phyloP scores from a whole-genome alignment of 1,140 invertebrate genomes.

The Bombyx mandarina region DNA sequence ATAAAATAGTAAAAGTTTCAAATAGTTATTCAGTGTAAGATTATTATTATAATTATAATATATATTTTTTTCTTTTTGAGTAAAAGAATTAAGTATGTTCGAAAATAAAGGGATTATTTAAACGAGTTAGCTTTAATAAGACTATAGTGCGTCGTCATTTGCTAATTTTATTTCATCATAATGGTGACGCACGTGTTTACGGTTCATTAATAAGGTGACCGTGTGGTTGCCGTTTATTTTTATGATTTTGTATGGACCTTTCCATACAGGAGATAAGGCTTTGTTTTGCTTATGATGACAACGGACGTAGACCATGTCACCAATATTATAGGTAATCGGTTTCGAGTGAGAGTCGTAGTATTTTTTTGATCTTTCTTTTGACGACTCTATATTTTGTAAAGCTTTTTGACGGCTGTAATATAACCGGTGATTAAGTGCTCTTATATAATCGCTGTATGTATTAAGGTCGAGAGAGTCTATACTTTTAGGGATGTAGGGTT shows the following conservation, averaged over 20 bases:
- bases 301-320: too few relatives aligned
- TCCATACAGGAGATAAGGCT: conserved; percentile 16
- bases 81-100: too few relatives aligned
- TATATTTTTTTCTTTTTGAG: not conserved
- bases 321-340: too few relatives aligned
- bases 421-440: conserved; percentile 16
- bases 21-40: too few relatives aligned
- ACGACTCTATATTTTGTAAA: conserved; percentile 11
- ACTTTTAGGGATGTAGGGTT: conserved; percentile 20
- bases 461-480: conserved; percentile 1
- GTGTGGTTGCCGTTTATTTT: conserved; percentile 11
- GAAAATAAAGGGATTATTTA: too few relatives aligned
- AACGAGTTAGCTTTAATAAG: conserved; percentile 7
- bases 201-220: conserved; percentile 8
- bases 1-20: too few relatives aligned
- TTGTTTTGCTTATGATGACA: conserved; percentile 11
- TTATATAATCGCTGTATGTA: conserved; percentile 13
- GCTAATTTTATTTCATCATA: conserved; percentile 17
- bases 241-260: conserved; percentile 19
- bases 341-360: too few relatives aligned
- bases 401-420: conserved; percentile 13
- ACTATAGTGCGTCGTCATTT: conserved; percentile 9
- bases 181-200: conserved; percentile 13
- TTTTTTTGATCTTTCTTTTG: too few relatives aligned
- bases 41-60: conserved; percentile 6